A percentile compares a stretch with the other conserved stretches of the same genome.
Evolutionary conservation across 2,113 vertebrate species (phyloP).

Genomic region (Podilymbus podiceps): DNA sequence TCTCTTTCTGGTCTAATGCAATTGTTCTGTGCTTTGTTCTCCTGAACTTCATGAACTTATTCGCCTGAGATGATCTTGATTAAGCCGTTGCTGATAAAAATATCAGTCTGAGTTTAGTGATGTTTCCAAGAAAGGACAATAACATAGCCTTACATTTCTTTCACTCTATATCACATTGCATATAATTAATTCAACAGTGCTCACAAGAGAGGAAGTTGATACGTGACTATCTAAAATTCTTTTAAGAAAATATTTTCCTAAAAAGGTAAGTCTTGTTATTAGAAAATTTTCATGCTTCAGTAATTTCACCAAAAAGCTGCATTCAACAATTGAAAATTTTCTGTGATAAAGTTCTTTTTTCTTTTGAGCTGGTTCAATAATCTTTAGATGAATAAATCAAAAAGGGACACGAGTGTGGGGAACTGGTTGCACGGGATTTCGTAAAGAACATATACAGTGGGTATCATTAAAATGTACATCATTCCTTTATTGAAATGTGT

Average conservation of each 20-base stretch:
- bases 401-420: background rate
- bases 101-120: background rate
- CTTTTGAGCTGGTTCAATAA: background rate
- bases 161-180: background rate
- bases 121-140: background rate
- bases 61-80: background rate
- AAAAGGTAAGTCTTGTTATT: background rate
- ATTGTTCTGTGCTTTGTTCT: background rate
- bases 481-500: background rate
- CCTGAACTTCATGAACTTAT: background rate
- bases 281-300: background rate
- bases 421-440: background rate
- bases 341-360: background rate
- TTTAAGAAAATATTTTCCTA: background rate
- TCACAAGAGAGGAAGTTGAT: background rate
- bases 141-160: background rate
- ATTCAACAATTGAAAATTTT: background rate
- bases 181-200: background rate
- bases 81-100: background rate
- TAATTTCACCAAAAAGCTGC: background rate
- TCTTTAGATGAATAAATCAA: background rate
- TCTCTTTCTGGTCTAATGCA: background rate
- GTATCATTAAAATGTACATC: background rate
- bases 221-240: background rate
- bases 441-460: background rate